A percentile compares a stretch with the other conserved stretches of the same genome.
Conservation (phyloP, 2,113 vertebrate genomes). For the Syngnathoides biaculeatus region DNA sequence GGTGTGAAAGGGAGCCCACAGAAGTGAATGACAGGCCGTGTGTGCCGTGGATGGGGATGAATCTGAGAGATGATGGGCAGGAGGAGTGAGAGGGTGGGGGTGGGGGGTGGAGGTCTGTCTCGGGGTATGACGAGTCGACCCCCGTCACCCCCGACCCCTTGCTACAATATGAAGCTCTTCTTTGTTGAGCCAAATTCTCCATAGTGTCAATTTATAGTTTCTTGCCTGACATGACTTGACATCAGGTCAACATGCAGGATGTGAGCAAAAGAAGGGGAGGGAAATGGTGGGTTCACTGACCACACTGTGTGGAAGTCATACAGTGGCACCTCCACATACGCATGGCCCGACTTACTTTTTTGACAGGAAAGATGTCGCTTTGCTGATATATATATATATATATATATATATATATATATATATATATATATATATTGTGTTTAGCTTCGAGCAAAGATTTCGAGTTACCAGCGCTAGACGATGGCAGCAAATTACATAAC, state of each 20-base stretch:
- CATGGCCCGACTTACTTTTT: too few species aligned
- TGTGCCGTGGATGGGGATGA: constrained; percentile 50
- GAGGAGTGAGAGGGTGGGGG: constrained; percentile 33
- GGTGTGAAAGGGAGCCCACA: constrained; percentile 78
- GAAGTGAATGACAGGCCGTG: constrained; percentile 73
- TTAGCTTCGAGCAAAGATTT: neutral
- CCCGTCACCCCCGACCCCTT: neutral
- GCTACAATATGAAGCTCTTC: constrained; percentile 6
- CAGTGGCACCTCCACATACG: too few species aligned
- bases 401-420: too few species aligned
- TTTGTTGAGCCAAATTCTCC: constrained; percentile 35
- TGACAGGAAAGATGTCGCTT: neutral
- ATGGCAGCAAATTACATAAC: neutral
- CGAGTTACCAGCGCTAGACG: neutral
- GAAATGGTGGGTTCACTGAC: neutral
- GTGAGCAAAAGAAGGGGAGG: neutral
- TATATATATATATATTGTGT: neutral
- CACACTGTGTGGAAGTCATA: neutral
- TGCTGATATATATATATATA: too few species aligned
- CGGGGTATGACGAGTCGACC: neutral
- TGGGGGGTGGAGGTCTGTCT: constrained; percentile 12
- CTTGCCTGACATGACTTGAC: constrained; percentile 13
- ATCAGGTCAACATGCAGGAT: constrained; percentile 8
- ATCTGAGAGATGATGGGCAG: constrained; percentile 62
- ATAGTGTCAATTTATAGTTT: constrained; percentile 11